Percentiles rank a stretch among this genome's conserved stretches.
phyloP scores from a whole-genome alignment of 2,113 vertebrate genomes.

The Trichechus manatus region DNA sequence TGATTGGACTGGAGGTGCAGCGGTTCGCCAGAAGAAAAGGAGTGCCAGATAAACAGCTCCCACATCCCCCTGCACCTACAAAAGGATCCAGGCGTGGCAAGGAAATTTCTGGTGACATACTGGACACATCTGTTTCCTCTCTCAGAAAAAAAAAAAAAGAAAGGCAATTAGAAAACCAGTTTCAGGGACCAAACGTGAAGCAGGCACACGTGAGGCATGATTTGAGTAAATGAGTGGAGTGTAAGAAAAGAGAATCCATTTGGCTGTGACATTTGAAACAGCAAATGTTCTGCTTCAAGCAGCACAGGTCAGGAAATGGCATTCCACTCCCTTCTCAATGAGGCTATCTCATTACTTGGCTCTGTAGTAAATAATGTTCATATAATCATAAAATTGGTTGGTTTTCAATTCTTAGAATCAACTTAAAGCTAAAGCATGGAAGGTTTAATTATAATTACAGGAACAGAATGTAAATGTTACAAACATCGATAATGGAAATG shows the following conservation, averaged over 20 bases:
- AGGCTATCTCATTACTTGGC: neutral
- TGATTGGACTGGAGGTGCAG: neutral
- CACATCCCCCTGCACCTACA: neutral
- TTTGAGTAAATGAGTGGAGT: slow-evolving; percentile 24
- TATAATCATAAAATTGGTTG: neutral
- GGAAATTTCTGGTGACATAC: neutral
- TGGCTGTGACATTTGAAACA: neutral
- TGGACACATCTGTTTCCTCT: slow-evolving; percentile 63
- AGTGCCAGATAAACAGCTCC: neutral
- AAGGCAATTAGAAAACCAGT: slow-evolving; percentile 64
- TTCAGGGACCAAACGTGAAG: slow-evolving; percentile 29
- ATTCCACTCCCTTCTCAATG: neutral
- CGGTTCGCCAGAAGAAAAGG: neutral
- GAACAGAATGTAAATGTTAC: neutral
- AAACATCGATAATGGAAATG: neutral
- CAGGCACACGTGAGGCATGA: neutral
- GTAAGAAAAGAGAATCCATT: neutral
- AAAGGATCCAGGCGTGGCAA: neutral
- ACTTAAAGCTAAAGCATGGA: neutral
- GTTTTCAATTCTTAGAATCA: slow-evolving; percentile 24
- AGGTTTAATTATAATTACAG: slow-evolving; percentile 6
- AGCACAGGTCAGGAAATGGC: neutral
- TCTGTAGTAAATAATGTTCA: neutral
- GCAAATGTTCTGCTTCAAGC: neutral
- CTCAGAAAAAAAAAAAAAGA: slow-evolving; percentile 13